Evolutionary conservation across 2,113 vertebrate species (phyloP).

Genomic region (Clarias gariepinus): DNA sequence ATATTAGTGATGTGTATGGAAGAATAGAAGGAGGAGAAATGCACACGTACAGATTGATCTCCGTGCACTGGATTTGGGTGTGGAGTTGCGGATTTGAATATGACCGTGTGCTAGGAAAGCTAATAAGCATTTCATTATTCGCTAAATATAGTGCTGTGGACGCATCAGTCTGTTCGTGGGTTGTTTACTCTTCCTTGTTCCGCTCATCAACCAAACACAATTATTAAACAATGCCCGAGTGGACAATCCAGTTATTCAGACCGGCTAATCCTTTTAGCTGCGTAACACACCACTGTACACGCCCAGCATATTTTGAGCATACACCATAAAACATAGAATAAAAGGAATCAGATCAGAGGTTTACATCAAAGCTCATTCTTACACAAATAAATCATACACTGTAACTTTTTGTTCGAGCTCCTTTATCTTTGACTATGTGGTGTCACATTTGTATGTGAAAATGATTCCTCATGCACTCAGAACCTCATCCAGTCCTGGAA

Average conservation of each 20-base stretch:
- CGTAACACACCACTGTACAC: background rate
- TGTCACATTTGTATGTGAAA: too few species aligned
- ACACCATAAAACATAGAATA: background rate
- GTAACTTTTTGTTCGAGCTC: too few species aligned
- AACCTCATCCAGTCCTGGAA: too few species aligned
- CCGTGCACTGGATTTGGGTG: background rate
- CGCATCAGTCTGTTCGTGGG: background rate
- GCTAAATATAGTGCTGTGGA: too few species aligned
- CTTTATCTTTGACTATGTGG: too few species aligned
- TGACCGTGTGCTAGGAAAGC: background rate
- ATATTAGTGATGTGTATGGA: background rate
- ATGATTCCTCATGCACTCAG: too few species aligned
- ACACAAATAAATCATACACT: too few species aligned
- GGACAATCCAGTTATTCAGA: slow-evolving; percentile 2
- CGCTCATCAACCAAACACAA: background rate
- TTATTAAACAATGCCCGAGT: background rate
- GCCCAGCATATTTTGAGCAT: background rate
- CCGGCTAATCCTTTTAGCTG: background rate
- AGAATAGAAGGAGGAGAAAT: background rate
- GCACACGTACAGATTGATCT: background rate
- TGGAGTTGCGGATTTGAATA: background rate
- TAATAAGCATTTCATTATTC: too few species aligned
- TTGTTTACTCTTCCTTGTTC: background rate
- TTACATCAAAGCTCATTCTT: background rate
- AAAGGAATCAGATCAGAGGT: background rate